These are phyloP conservation scores for Sinodicranocentrus sp. DNA, from an alignment of 2,888 invertebrate species.

Conservation along the genomic window DNA sequence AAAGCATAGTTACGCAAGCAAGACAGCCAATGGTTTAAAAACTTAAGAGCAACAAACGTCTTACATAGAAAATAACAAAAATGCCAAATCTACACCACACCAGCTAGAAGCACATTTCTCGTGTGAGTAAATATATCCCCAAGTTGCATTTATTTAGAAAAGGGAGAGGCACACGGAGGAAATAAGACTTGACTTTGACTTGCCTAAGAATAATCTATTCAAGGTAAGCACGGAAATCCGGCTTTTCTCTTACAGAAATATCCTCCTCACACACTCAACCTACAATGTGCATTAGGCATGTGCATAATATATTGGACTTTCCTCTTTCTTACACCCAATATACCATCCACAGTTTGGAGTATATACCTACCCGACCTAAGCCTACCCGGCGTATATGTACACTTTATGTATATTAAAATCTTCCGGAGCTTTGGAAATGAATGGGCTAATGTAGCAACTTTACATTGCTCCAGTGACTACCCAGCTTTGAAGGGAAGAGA, in stretches of 20 bases:
- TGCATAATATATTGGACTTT: neutral
- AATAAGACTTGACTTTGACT: slow-evolving; percentile 23
- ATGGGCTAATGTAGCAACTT: slow-evolving; percentile 52
- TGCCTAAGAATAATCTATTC: slow-evolving; percentile 42
- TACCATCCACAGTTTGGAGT: too few species aligned
- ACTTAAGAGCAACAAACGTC: slow-evolving; percentile 3
- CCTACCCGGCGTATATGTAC: too few species aligned
- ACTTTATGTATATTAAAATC: slow-evolving; percentile 40
- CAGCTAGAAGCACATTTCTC: neutral
- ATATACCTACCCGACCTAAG: too few species aligned
- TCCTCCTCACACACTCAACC: neutral
- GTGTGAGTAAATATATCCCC: too few species aligned
- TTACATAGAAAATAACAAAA: neutral
- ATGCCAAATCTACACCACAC: neutral
- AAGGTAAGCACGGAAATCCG: slow-evolving; percentile 64
- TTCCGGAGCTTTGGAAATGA: slow-evolving; percentile 58
- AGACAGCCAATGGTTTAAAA: neutral
- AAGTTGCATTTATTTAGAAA: slow-evolving; percentile 41
- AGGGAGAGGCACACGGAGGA: neutral
- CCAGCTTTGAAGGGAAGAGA: slow-evolving; percentile 21
- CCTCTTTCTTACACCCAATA: neutral
- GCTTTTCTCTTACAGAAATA: slow-evolving; percentile 37
- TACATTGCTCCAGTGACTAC: slow-evolving; percentile 28
- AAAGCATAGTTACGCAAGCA: neutral
- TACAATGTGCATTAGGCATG: neutral